Percentiles rank a stretch among this genome's conserved stretches.
These are phyloP conservation scores for Vultur gryphus DNA, from an alignment of 2,797 vertebrate genomes.

Conservation along the genomic window DNA sequence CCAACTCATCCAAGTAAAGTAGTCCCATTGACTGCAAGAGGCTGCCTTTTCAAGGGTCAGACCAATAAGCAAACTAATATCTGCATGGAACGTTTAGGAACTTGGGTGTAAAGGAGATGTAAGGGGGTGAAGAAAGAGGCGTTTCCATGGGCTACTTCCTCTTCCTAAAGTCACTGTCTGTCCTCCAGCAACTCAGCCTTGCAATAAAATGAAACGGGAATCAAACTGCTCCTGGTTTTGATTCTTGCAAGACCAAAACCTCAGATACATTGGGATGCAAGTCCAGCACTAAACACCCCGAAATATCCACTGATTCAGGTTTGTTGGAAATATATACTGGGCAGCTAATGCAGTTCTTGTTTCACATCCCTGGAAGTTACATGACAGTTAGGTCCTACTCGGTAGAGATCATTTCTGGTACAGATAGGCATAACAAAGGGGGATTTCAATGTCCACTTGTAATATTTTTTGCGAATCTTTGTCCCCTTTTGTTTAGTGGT, in stretches of 20 bases:
- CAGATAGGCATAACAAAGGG: neutral
- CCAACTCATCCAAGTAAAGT: neutral
- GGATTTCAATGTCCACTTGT: neutral
- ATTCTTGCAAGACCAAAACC: neutral
- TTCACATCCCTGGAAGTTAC: neutral
- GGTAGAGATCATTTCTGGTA: neutral
- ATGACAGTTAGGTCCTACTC: neutral
- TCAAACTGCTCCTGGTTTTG: neutral
- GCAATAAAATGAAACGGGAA: neutral
- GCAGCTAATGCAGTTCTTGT: neutral
- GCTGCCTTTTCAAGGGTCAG: neutral
- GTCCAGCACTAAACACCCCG: neutral
- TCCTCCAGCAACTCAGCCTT: neutral
- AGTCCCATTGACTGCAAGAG: neutral
- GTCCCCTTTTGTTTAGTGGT: neutral
- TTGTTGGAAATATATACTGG: neutral
- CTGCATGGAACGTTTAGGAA: neutral
- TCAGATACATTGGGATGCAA: neutral
- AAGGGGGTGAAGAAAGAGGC: neutral
- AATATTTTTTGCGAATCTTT: neutral
- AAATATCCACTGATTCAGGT: neutral
- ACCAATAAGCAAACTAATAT: neutral
- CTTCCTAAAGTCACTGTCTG: neutral
- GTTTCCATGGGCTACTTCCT: neutral
- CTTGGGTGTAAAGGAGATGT: neutral